Conservation (phyloP, 2,888 invertebrate species). For the Balanococcus diminutus region DNA sequence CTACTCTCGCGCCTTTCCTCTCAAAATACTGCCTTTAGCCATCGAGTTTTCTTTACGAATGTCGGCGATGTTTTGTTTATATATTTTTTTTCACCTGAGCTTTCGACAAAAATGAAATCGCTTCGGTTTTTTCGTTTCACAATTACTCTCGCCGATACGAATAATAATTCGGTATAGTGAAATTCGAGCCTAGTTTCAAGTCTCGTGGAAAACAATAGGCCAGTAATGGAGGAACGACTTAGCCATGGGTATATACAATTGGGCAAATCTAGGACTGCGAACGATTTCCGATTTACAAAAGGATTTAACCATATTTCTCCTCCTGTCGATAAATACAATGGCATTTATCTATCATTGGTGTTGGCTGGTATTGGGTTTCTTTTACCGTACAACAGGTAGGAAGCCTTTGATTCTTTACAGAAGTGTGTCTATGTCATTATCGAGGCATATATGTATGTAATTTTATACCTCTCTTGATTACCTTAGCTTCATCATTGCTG, state of each 20-base stretch:
- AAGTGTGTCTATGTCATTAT: too few relatives aligned
- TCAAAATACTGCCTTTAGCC: neutral
- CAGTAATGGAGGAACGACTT: slow-evolving; percentile 69
- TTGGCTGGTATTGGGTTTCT: slow-evolving; percentile 89
- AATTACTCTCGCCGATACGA: neutral
- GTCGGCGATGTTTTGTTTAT: slow-evolving; percentile 1
- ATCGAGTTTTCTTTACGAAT: neutral
- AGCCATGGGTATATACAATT: slow-evolving; percentile 70
- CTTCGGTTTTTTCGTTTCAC: neutral
- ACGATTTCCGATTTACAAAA: slow-evolving; percentile 64
- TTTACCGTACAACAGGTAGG: slow-evolving; percentile 89
- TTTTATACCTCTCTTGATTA: slow-evolving; percentile 52
- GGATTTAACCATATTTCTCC: slow-evolving; percentile 69
- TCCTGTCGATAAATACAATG: slow-evolving; percentile 73
- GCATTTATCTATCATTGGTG: slow-evolving; percentile 76
- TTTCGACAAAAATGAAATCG: neutral
- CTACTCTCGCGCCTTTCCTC: neutral
- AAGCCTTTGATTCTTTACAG: too few relatives aligned
- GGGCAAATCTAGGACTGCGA: slow-evolving; percentile 68
- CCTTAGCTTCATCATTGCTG: slow-evolving; percentile 87
- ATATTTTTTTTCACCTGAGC: neutral
- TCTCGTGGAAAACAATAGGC: neutral
- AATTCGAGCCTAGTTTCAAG: neutral
- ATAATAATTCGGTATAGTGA: neutral
- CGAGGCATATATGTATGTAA: neutral